Base-by-base conservation (phyloP, 2,113 vertebrate genomes). In the Bettongia penicillata region DNA sequence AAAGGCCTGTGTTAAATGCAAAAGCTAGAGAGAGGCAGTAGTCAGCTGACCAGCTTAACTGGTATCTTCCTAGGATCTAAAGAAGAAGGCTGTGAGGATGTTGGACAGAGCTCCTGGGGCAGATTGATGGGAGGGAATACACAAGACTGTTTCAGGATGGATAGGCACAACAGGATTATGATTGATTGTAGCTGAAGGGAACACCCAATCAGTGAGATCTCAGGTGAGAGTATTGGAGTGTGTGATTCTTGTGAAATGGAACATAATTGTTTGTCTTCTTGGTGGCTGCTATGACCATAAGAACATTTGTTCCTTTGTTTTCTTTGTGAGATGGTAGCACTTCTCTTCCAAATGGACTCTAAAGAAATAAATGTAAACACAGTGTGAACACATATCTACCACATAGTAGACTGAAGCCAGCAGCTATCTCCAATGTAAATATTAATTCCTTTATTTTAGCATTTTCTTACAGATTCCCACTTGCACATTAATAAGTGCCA, bases 401-500 rank as follows among this genome's bases (percentile, higher is more conserved):
- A 48, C 4, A 31, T 91, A 19, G 25, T 96, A 51, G 37, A 93
- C 84, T 61, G 24, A 14, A 95, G 48, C 22, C 1, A 96, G 26
- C 3, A 93, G 77, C 3, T 53, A 92, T 93, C 16, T 92, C 1
- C 14, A 1, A 0, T 93, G 6, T 96, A 93, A 91, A 93, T 95
- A 24, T 91, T 91, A 91, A 48, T 26, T 53, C 93, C 24, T 91
- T 49, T 55, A 68, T 53, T 93, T 94, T 92, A 90, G 57, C 77
- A 96, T 90, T 93, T 89, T 94, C 52, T 11, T 37, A 28, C 0
- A 93, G 92, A 53, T 31, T 43, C 53, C 92, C 24, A 77, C 50
- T 53, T 96, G 7, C 22, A 93, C 91, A 94, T 89, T 24, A 48
- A 95, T 93, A 95, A 93, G 28, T 93, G 4, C 55, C 94, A 95